phyloP scores from a whole-genome alignment of 2,113 vertebrate species.

The Speoplatyrhinus poulsoni region DNA sequence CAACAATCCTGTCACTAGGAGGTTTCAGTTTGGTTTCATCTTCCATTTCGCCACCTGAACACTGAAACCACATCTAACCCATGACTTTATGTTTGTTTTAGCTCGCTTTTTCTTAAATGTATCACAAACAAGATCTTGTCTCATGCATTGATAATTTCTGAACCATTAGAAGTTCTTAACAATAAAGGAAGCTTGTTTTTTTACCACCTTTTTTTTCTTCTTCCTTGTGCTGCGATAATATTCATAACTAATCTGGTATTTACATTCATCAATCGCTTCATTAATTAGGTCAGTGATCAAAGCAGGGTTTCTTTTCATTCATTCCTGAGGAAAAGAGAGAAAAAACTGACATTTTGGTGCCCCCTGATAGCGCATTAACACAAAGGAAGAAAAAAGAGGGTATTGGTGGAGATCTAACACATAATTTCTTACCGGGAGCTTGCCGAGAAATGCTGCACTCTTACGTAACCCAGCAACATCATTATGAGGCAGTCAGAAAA shows the following conservation, averaged over 20 bases:
- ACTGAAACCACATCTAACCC: conserved; percentile 35
- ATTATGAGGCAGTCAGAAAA: conserved; percentile 68
- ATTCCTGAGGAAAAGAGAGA: conserved; percentile 24
- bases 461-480: conserved; percentile 76
- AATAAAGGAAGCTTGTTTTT: conserved; percentile 54
- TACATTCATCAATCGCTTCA: conserved; percentile 75
- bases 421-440: conserved; percentile 68
- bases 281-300: conserved; percentile 81
- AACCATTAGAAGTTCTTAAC: conserved; percentile 62
- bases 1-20: too few relatives aligned
- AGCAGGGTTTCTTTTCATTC: conserved; percentile 64
- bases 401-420: conserved; percentile 64
- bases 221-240: conserved; percentile 51
- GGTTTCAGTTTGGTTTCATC: conserved; percentile 11
- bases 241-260: conserved; percentile 76
- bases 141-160: conserved; percentile 63
- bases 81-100: conserved; percentile 52
- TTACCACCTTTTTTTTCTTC: not conserved
- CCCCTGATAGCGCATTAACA: conserved; percentile 50
- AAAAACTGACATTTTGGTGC: conserved; percentile 39
- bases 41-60: conserved; percentile 21
- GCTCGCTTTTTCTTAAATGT: conserved; percentile 42
- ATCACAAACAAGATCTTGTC: conserved; percentile 57
- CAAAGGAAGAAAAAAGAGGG: conserved; percentile 56
- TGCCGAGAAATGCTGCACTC: conserved; percentile 73